Evolutionary conservation across 2,113 vertebrate genomes (phyloP).

Genomic region (Phodopus roborovskii): DNA sequence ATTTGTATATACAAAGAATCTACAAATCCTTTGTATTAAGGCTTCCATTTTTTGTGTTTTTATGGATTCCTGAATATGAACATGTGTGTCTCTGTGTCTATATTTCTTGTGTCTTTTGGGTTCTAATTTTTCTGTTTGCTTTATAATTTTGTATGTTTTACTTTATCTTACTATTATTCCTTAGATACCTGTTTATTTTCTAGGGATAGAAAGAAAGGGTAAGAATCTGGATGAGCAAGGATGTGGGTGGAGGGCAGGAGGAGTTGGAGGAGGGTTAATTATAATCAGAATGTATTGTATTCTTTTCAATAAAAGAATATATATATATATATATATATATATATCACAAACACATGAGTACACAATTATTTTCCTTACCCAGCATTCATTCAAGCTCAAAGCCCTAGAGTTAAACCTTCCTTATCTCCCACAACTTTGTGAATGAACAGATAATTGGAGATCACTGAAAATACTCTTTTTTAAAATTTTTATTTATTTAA

Average conservation of each 20-base stretch:
- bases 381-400: not conserved
- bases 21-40: not conserved
- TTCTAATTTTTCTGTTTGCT: not conserved
- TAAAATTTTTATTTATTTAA: too few species aligned
- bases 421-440: not conserved
- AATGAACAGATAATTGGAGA: not conserved
- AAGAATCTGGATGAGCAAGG: not conserved
- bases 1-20: not conserved
- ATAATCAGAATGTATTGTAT: not conserved
- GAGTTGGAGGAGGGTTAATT: not conserved
- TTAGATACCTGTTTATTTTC: not conserved
- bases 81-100: not conserved
- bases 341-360: too few species aligned
- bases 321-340: too few species aligned
- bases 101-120: not conserved
- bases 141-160: not conserved
- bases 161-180: not conserved
- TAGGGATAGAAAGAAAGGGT: not conserved
- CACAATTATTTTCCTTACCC: not conserved
- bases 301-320: too few species aligned
- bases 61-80: not conserved
- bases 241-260: too few species aligned
- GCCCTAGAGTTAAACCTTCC: not conserved
- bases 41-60: not conserved
- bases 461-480: too few species aligned